Evolutionary conservation across 2,113 vertebrate genomes (phyloP).

Genomic region (Gorsachius goisagi): DNA sequence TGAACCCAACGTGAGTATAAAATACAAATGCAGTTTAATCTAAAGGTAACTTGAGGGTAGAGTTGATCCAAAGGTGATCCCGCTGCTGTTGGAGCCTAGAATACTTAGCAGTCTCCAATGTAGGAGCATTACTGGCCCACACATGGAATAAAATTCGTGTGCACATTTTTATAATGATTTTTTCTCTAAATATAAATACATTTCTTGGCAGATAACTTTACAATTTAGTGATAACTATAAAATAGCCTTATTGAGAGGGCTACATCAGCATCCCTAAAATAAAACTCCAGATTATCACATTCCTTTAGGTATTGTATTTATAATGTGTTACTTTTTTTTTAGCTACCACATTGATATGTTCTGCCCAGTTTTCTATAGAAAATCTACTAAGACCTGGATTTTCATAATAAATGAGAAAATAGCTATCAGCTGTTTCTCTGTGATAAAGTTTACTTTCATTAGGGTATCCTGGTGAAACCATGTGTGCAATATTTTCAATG

Average conservation of each 20-base stretch:
- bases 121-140: background rate
- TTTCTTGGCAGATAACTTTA: constrained; percentile 47
- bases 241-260: background rate
- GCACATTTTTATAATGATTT: background rate
- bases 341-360: background rate
- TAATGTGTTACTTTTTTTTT: constrained; percentile 1
- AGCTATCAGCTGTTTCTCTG: constrained; percentile 54
- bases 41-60: background rate
- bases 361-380: constrained; percentile 1
- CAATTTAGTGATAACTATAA: constrained; percentile 6
- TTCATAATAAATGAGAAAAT: constrained; percentile 33
- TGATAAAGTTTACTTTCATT: constrained; percentile 50
- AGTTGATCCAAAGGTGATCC: background rate
- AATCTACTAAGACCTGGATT: constrained; percentile 15
- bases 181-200: constrained; percentile 22
- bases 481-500: constrained; percentile 48
- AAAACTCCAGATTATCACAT: constrained; percentile 15
- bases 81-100: background rate
- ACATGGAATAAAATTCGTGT: background rate
- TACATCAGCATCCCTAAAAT: constrained; percentile 12
- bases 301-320: constrained; percentile 20
- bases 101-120: background rate
- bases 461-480: constrained; percentile 15
- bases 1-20: constrained; percentile 92
- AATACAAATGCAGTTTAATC: background rate